A percentile compares a stretch with the other conserved stretches of the same genome.
phyloP scores from a whole-genome alignment of 2,113 vertebrate species.

The Dryoscopus gambensis region DNA sequence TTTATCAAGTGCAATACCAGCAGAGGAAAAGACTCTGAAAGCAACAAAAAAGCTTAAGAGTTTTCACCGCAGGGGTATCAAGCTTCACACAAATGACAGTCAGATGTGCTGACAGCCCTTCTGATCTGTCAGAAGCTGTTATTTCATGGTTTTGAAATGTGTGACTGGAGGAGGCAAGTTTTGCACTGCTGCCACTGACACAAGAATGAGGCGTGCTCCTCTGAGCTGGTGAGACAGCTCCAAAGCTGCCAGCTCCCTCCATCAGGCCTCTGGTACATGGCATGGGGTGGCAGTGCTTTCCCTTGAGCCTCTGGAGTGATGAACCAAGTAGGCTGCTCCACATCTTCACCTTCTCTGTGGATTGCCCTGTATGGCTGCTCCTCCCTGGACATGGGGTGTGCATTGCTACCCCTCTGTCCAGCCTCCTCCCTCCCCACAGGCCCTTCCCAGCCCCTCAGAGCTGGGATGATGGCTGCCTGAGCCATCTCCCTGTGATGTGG shows the following conservation, averaged over 20 bases:
- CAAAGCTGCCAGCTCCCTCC: background rate
- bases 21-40: background rate
- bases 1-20: background rate
- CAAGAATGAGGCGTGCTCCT: background rate
- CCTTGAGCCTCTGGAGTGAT: background rate
- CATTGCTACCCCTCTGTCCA: fast-evolving
- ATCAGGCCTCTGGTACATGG: background rate
- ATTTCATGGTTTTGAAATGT: background rate
- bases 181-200: background rate
- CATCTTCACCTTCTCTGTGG: background rate
- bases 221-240: background rate
- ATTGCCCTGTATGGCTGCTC: background rate
- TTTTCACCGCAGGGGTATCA: background rate
- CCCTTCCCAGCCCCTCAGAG: background rate
- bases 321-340: background rate
- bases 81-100: background rate
- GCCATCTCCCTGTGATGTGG: background rate
- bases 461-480: background rate
- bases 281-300: background rate
- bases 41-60: background rate
- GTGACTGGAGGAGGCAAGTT: conserved; percentile 3
- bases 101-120: background rate
- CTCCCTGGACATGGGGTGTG: background rate
- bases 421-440: background rate
- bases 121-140: conserved; percentile 20